Conservation (phyloP, 2,797 vertebrate species). For the Ctenochaetus hawaiiensis region DNA sequence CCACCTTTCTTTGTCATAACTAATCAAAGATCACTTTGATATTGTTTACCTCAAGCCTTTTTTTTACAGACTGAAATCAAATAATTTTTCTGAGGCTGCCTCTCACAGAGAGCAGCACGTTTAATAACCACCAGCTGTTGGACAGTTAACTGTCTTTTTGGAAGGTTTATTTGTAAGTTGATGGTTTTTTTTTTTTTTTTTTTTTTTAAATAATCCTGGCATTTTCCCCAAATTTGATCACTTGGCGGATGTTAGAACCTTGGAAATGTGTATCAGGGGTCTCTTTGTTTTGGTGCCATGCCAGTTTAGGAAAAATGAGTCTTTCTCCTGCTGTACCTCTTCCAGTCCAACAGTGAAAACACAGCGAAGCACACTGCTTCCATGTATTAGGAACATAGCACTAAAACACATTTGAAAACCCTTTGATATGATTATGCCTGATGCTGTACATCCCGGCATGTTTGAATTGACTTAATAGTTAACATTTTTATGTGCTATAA, state of each 20-base stretch:
- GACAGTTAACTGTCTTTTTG: background rate
- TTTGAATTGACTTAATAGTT: background rate
- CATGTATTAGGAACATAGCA: background rate
- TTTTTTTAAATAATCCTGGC: background rate
- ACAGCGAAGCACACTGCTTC: background rate
- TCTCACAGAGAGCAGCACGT: background rate
- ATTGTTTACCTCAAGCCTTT: conserved; percentile 1
- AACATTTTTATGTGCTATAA: background rate
- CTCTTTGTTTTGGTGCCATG: conserved; percentile 7
- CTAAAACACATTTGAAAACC: background rate
- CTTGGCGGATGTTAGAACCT: background rate
- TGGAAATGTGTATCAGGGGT: background rate
- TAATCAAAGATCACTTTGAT: background rate
- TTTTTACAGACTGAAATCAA: conserved; percentile 17
- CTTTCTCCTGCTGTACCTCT: background rate
- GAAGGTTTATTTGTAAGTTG: background rate
- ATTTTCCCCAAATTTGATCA: background rate
- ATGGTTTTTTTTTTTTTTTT: background rate
- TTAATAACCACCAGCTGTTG: background rate
- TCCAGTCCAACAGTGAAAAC: conserved; percentile 6
- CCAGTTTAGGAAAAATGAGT: background rate
- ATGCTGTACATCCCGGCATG: too few species aligned
- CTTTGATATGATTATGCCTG: too few species aligned
- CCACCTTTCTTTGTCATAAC: background rate
- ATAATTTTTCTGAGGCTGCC: background rate